A percentile compares a stretch with the other conserved stretches of the same genome.
Evolutionary conservation across 2,888 invertebrate genomes (phyloP).

Genomic region (Fissipunctia ypsillon): DNA sequence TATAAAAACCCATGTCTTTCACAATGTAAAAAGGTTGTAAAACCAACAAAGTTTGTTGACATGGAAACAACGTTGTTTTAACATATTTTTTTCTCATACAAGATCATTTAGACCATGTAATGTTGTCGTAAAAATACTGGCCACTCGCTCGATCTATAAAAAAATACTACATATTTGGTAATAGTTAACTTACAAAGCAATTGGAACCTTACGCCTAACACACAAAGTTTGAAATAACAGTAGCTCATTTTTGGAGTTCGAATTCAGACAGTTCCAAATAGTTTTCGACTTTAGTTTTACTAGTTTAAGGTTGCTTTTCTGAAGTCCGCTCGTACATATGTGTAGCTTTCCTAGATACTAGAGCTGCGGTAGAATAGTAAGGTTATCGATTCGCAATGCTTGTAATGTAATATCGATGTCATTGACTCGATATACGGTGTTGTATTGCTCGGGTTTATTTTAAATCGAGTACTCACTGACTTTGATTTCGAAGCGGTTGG

Average conservation of each 20-base stretch:
- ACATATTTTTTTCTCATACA: constrained; percentile 46
- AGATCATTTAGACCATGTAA: constrained; percentile 50
- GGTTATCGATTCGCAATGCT: constrained; percentile 73
- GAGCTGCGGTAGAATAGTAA: constrained; percentile 57
- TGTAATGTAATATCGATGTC: constrained; percentile 79
- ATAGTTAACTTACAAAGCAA: constrained; percentile 24
- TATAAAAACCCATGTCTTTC: not conserved
- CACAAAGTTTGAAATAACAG: constrained; percentile 15
- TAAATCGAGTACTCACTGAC: constrained; percentile 33
- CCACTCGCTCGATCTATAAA: constrained; percentile 48
- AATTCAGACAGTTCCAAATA: constrained; percentile 20
- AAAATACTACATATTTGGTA: constrained; percentile 52
- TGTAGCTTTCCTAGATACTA: constrained; percentile 43
- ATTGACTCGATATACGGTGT: constrained; percentile 76
- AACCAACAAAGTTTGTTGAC: constrained; percentile 37
- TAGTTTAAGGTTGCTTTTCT: constrained; percentile 40
- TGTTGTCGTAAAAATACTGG: constrained; percentile 52
- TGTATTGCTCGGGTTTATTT: constrained; percentile 64
- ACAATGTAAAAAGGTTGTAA: constrained; percentile 23
- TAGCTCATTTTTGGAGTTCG: constrained; percentile 1
- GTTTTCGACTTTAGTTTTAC: constrained; percentile 23
- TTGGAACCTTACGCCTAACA: not conserved
- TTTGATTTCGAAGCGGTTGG: constrained; percentile 42
- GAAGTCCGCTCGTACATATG: not conserved
- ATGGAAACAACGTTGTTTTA: constrained; percentile 47